phyloP scores from a whole-genome alignment of 1,140 invertebrate species.

The Pseudomyrmex gracilis region DNA sequence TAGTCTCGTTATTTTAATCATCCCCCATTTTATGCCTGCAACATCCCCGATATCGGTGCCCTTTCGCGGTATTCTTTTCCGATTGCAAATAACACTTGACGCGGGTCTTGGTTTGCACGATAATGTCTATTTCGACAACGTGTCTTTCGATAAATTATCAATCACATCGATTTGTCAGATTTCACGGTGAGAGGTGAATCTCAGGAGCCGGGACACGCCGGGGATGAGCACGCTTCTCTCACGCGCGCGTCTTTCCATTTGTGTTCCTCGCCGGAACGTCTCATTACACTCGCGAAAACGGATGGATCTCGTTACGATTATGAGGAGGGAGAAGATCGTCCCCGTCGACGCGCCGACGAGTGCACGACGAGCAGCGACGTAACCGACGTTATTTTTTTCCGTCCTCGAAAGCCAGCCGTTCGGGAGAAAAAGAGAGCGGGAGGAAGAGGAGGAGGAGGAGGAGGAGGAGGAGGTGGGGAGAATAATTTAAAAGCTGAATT shows the following conservation, averaged over 20 bases:
- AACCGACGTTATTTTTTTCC: slow-evolving; percentile 74
- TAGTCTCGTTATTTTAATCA: slow-evolving; percentile 84
- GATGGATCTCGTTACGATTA: slow-evolving; percentile 75
- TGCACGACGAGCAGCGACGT: slow-evolving; percentile 68
- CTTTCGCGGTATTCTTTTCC: slow-evolving; percentile 34
- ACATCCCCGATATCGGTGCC: slow-evolving; percentile 67
- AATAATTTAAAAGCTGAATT: slow-evolving; percentile 86
- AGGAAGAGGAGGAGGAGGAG: slow-evolving; percentile 1
- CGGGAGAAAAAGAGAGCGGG: slow-evolving; percentile 21
- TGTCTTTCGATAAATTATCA: not conserved
- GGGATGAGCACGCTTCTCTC: slow-evolving; percentile 9
- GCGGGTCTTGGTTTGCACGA: not conserved
- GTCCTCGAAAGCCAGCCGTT: slow-evolving; percentile 54
- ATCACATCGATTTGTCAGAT: not conserved
- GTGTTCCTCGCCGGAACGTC: slow-evolving; percentile 63
- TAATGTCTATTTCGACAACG: not conserved
- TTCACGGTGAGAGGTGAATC: not conserved
- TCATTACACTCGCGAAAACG: slow-evolving; percentile 69
- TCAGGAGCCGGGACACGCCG: not conserved
- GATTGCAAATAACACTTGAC: slow-evolving; percentile 36
- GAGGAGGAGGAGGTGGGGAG: slow-evolving; percentile 72
- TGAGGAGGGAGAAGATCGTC: slow-evolving; percentile 54
- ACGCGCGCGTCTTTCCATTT: not conserved
- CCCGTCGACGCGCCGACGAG: slow-evolving; percentile 51
- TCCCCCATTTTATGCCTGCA: slow-evolving; percentile 82